Evolutionary conservation across 2,797 vertebrate species (phyloP).

Genomic region (Tragelaphus oryx): DNA sequence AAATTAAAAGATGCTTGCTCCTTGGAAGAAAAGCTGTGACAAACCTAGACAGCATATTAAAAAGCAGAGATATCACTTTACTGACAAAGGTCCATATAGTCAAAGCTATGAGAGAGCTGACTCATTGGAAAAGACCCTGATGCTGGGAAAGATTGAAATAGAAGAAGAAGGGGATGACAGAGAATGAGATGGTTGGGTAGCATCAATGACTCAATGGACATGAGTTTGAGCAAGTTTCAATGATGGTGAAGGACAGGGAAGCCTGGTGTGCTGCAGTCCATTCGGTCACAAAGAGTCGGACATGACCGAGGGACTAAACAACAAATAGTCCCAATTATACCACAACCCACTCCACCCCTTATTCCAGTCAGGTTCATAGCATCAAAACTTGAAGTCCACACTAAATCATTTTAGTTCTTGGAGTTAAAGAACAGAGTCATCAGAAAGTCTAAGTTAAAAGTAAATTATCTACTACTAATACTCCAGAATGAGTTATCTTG

Average conservation of each 20-base stretch:
- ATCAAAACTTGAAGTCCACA: not conserved
- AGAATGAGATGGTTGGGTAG: not conserved
- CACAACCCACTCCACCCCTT: not conserved
- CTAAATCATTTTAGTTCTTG: not conserved
- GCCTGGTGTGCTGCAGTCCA: not conserved
- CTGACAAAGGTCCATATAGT: not conserved
- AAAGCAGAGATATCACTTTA: not conserved
- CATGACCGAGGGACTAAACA: not conserved
- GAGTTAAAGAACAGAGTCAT: not conserved
- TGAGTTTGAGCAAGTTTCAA: not conserved
- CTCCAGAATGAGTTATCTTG: not conserved
- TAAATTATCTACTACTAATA: slow-evolving; percentile 4
- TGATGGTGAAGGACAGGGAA: not conserved
- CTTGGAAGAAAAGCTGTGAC: not conserved
- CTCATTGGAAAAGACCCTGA: not conserved
- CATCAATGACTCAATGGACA: not conserved
- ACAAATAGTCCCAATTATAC: not conserved
- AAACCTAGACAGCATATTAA: not conserved
- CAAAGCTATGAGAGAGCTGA: not conserved
- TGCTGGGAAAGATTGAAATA: not conserved
- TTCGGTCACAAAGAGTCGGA: not conserved
- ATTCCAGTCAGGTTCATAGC: not conserved
- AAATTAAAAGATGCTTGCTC: too few species aligned
- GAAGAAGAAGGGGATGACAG: not conserved
- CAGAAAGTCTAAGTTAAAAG: not conserved